Base-by-base conservation (phyloP, 1,140 invertebrate species). In the Drosophila lacertosa region DNA sequence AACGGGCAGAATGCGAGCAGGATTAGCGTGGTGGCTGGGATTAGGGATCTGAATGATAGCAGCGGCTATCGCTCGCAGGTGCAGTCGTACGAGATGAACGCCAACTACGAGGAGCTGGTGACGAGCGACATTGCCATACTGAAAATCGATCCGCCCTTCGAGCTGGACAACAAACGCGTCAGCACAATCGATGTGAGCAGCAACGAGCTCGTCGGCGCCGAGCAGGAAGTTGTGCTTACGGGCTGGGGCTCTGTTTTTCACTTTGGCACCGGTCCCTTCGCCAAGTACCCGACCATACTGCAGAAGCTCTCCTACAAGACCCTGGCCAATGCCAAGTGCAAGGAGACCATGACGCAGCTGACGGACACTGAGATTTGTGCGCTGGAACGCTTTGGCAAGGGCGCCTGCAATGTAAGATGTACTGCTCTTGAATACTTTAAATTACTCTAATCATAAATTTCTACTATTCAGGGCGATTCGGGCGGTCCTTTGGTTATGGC, bases 401-500 rank as follows among this genome's bases (percentile, higher is more conserved):
- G 92, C 1, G 92, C 92, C 6, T 92, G 91, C 59, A 83, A 89
- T 72, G 90, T 91, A 24, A 73, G 89, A 71, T 20, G 45, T 22
- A 7, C 4, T 0, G 0, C 4, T 13, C 0, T 3, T 4, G 0
- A 7, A 0, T 15, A 7, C 1, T n/a, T n/a, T 5, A 40, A 11
- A 48, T 48, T 4, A 15, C 26, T 6, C 16, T 16, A 3, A 94
- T 93, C 73, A 94, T 37, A 42, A 3, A 15, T 7, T 2, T 13
- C 7, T 7, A 20, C 20, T 47, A 1, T 93, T 5, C 5, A 95
- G 92, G 95, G 95, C 45, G 95, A 96, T 79, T 96, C 95, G 18
- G 95, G 95, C 18, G 95, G 95, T 33, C 95, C 95, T 16, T 68
- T 96, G 13, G 89, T 91, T 0, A 90, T 91, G 65, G 45, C 48